Evolutionary conservation across 2,797 vertebrate species (phyloP).

Genomic region (Mus spretus): DNA sequence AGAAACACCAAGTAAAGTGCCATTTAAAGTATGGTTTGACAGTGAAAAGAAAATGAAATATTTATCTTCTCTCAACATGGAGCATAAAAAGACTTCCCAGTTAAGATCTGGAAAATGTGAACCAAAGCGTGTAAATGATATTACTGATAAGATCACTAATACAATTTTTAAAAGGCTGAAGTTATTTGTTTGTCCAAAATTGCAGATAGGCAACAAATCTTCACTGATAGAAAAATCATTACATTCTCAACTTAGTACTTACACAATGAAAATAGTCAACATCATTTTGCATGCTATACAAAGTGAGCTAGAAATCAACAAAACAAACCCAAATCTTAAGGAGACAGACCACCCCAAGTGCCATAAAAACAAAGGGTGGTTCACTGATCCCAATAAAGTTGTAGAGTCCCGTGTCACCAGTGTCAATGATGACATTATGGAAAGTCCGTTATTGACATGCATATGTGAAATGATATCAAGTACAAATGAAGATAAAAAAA

Average conservation of each 20-base stretch:
- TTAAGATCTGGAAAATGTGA: constrained; percentile 39
- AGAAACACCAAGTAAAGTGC: constrained; percentile 23
- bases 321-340: constrained; percentile 5
- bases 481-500: constrained; percentile 33
- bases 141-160: constrained; percentile 69
- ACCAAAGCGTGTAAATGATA: constrained; percentile 10
- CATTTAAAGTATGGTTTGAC: constrained; percentile 76
- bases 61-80: constrained; percentile 62
- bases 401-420: constrained; percentile 21
- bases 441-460: constrained; percentile 74
- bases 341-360: not conserved
- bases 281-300: constrained; percentile 80
- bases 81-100: not conserved
- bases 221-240: constrained; percentile 49
- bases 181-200: constrained; percentile 75
- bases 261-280: constrained; percentile 79
- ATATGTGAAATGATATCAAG: constrained; percentile 76
- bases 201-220: constrained; percentile 47
- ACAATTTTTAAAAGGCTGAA: constrained; percentile 77
- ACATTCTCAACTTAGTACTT: constrained; percentile 74
- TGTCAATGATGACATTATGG: constrained; percentile 45
- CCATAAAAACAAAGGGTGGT: not conserved
- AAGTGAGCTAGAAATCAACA: constrained; percentile 66
- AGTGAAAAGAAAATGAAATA: constrained; percentile 83
- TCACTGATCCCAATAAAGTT: constrained; percentile 20